Evolutionary conservation across 2,797 vertebrate genomes (phyloP), one percentile per base, ranked within the genome.

Genomic region (Cynodonichthys magdalenae): DNA sequence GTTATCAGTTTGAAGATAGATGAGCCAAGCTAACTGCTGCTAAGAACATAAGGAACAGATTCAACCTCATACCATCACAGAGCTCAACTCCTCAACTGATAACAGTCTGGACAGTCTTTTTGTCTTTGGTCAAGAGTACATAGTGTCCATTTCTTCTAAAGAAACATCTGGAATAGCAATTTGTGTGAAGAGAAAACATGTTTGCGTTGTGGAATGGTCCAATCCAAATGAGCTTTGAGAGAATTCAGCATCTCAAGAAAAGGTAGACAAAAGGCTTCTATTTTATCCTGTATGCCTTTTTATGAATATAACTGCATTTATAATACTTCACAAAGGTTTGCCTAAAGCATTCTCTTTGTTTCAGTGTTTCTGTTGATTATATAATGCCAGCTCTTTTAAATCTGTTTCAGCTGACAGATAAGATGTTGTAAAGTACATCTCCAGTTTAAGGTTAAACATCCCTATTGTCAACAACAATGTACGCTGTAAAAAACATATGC

Each of bases 11-110:
- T 19, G 29, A 46, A 54, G 28, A 47, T 34, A 34, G 28, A 10
- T 47, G 56, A 46, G 28, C 28, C 15, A 20, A 47, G 28, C 42
- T 19, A 18, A 58, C 11, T 6, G 12, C n/a, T 29, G 11, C 55
- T 46, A 31, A 46, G n/a, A 58, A 3, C 56, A 58, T 47, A 58
- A 31, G 44, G 56, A 58, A 58, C 31, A 19, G n/a, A 47, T 46
- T 46, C 15, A 31, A 34, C n/a, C 19, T 28, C 28, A 46, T 47
- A 34, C n/a, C 15, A 28, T 44, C 5, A 6, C 18, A 27, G 20
- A 27, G 53, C 15, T 55, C 41, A 36, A 8, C 27, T 10, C 27
- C n/a, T 20, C 42, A 17, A 44, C 56, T 58, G 56, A 58, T 47
- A 34, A 45, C n/a, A 18, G 55, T 46, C 17, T 45, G 42, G 17